A percentile compares a stretch with the other conserved stretches of the same genome.
Conservation (phyloP, 2,888 invertebrate genomes). For the Caenorhabditis japonica region DNA sequence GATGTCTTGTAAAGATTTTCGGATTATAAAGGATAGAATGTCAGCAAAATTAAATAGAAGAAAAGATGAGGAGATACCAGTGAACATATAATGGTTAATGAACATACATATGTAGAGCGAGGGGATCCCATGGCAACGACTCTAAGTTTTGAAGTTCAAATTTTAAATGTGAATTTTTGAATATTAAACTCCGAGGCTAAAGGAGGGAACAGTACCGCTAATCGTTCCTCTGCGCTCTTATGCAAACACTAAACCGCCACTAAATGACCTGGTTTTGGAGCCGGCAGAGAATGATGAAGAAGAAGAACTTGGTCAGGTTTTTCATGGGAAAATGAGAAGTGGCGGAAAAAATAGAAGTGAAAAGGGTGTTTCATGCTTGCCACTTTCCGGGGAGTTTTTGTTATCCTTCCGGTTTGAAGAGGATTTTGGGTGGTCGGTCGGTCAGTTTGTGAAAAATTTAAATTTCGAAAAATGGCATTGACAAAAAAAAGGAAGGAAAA, state of each 20-base stretch:
- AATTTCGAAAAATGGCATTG: conserved; percentile 9
- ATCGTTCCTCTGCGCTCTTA: conserved; percentile 42
- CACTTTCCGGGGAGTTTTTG: no score
- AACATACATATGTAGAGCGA: neutral
- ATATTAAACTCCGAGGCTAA: no score
- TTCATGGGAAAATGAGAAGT: no score
- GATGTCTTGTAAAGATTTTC: conserved; percentile 23
- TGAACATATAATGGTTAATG: neutral
- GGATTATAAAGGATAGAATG: neutral
- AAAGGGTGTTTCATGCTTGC: no score
- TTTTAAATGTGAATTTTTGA: no score
- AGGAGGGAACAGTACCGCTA: conserved; percentile 46
- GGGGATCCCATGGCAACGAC: no score
- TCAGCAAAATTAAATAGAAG: neutral
- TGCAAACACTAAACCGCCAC: conserved; percentile 48
- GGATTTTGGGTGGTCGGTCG: no score
- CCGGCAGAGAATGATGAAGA: conserved; percentile 6
- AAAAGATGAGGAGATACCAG: neutral
- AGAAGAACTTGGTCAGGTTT: conserved; percentile 11
- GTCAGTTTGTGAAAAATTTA: conserved; percentile 11
- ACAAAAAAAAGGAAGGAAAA: neutral
- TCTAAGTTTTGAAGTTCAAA: no score
- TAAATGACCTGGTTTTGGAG: conserved; percentile 45
- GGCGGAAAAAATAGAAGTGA: no score
- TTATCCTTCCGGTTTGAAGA: no score